Evolutionary conservation across 2,113 vertebrate genomes (phyloP).

Genomic region (Lagopus leucura): DNA sequence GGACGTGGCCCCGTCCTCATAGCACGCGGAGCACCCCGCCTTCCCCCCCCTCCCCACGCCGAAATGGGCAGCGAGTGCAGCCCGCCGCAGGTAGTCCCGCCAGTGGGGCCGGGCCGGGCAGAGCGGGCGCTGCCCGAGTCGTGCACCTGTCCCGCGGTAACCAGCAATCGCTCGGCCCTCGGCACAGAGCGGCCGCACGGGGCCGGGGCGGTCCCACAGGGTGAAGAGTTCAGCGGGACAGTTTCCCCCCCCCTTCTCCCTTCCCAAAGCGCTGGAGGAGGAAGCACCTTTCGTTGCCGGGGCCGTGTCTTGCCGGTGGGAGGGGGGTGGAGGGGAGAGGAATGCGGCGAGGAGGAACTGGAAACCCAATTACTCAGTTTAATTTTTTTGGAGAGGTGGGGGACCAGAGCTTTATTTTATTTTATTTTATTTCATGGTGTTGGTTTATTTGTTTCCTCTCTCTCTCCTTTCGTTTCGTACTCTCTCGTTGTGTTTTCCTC

Average conservation of each 20-base stretch:
- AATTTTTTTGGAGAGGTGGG: not conserved
- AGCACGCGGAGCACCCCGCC: too few species aligned
- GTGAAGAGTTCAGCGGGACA: not conserved
- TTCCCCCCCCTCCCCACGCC: too few species aligned
- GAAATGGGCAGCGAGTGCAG: not conserved
- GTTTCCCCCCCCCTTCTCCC: not conserved
- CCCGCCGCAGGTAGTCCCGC: not conserved
- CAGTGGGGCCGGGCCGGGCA: too few species aligned
- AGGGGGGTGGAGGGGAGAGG: too few species aligned
- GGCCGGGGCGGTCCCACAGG: too few species aligned
- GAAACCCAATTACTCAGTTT: too few species aligned
- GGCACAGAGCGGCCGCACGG: too few species aligned
- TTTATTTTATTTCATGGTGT: not conserved
- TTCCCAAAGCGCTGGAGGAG: not conserved
- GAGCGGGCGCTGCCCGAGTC: not conserved
- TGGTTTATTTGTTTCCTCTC: not conserved
- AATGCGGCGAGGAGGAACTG: not conserved
- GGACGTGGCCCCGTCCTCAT: not conserved
- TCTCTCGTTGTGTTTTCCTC: not conserved
- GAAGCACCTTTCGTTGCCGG: not conserved
- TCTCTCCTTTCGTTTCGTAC: not conserved
- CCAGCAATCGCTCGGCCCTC: constrained; percentile 23
- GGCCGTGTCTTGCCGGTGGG: not conserved
- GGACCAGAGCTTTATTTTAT: not conserved
- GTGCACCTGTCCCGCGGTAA: constrained; percentile 65